Evolutionary conservation across 2,113 vertebrate species (phyloP), one percentile per base, ranked within the genome.

Genomic region (Sinocyclocheilus rhinocerous): DNA sequence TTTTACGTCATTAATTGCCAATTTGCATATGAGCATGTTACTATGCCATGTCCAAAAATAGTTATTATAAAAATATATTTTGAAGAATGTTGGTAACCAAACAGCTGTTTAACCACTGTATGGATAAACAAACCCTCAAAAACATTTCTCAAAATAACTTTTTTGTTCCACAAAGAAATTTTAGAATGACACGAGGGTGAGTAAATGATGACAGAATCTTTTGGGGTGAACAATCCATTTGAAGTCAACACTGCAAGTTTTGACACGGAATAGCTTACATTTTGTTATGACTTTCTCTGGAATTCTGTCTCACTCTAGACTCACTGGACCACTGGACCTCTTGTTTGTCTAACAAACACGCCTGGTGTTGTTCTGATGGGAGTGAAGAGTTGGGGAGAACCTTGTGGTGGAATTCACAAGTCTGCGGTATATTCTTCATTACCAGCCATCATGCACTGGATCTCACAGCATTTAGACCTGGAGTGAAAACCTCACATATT

Each of bases 291-390:
- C 29, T 55, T 48, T 29, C 76, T 4, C 22, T 2, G 22, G 57
- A 61, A 61, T n/a, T n/a, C 3, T 3, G 15, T 76, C 20, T 81
- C 15, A 33, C 61, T 61, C 57, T 59, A 81, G 80, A 13, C 16
- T 69, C 61, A 81, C 15, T 50, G 39, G 59, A 48, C 10, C 12
- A 92, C 91, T 11, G 92, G 91, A 11, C 91, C 91, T 0, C 83
- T 94, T 69, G 91, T 93, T 81, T 94, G 92, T 79, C 85, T 70
- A 50, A 89, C 89, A 59, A 88, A 90, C 86, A 89, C 90, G 12
- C 90, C 0, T 0, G 80, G 87, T 89, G 93, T 90, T 12, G 85
- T 83, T 20, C 83, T 94, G 48, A 89, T 91, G 84, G 93, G 92
- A 24, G 85, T 94, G 85, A 90, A 89, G 42, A 93, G 90, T 80